Conservation (phyloP, 53 echinoderm and acorn worm genomes). For the Luidia sarsii region DNA sequence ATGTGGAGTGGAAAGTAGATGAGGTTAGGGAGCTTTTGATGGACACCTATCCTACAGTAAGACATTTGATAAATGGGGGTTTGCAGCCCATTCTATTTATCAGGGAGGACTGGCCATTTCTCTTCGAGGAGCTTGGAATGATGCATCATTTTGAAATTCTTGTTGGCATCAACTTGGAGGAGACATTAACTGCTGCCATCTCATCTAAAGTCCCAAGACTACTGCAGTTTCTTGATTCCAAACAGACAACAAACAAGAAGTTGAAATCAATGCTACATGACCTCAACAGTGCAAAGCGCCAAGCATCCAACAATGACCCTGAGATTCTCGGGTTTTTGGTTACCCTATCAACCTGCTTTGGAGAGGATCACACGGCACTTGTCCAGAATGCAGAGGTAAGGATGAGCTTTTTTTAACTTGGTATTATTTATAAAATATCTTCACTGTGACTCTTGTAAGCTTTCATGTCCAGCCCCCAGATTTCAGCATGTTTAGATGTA, state of each 20-base stretch:
- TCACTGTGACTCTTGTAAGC: too few relatives aligned
- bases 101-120: constrained; percentile 22
- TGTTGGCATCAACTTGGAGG: constrained; percentile 2
- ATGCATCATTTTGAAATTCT: constrained; percentile 14
- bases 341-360: background rate
- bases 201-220: background rate
- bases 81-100: too few relatives aligned
- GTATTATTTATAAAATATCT: background rate
- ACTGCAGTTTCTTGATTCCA: background rate
- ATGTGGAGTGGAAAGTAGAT: too few relatives aligned
- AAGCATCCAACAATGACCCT: background rate
- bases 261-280: background rate
- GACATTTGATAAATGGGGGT: too few relatives aligned
- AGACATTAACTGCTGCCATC: background rate
- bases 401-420: background rate
- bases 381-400: background rate
- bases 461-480: too few relatives aligned
- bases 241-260: background rate
- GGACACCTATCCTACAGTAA: too few relatives aligned
- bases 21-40: too few relatives aligned
- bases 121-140: constrained; percentile 29
- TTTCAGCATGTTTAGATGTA: too few relatives aligned
- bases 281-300: background rate
- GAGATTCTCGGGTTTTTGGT: background rate
- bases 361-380: background rate